Evolutionary conservation across 1,140 invertebrate genomes (phyloP).

Genomic region (Spodoptera litura): DNA sequence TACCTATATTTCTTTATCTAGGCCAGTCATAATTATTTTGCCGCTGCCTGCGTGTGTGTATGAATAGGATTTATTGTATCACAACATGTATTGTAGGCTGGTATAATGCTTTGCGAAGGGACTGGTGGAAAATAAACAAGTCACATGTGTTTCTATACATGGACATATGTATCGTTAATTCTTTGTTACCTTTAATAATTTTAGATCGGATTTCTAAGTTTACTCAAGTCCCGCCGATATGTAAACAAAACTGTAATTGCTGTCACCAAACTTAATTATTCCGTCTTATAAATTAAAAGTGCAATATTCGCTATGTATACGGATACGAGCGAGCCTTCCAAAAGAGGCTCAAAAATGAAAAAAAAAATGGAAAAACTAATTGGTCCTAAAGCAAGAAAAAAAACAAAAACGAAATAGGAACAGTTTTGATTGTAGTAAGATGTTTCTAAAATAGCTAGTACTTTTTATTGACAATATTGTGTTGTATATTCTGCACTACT

Average conservation of each 20-base stretch:
- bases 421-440: constrained; percentile 2
- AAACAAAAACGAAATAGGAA: not conserved
- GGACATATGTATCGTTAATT: no score
- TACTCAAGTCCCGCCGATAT: constrained; percentile 7
- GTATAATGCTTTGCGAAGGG: no score
- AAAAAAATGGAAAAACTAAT: not conserved
- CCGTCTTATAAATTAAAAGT: not conserved
- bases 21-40: no score
- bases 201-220: not conserved
- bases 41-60: no score
- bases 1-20: no score
- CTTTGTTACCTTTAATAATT: no score
- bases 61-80: no score
- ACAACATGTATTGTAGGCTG: no score
- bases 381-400: not conserved
- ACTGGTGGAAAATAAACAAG: no score
- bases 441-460: not conserved
- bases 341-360: not conserved
- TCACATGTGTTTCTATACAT: no score
- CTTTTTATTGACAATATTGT: constrained; percentile 15
- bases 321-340: constrained; percentile 10
- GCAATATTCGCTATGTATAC: constrained; percentile 15
- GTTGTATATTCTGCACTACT: not conserved
- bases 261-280: not conserved
- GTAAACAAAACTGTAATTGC: constrained; percentile 10